Base-by-base conservation (phyloP, 1,140 invertebrate genomes). In the Halictus rubicundus region DNA sequence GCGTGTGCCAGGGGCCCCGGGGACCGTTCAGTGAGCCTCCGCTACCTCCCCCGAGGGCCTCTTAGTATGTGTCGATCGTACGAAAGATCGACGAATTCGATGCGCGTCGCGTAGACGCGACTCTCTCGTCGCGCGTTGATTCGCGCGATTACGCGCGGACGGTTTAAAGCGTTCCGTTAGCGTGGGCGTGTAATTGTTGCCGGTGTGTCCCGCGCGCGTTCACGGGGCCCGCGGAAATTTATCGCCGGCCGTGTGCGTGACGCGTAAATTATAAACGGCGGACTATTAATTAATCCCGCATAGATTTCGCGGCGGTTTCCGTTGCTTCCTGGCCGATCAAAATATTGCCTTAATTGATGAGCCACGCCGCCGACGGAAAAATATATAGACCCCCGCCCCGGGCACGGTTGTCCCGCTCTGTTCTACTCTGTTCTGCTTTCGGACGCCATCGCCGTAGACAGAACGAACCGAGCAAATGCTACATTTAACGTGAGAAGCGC, bases 51-150 rank as follows among this genome's bases (percentile, higher is more conserved):
- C 21, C 64, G 60, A 10, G 61, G 19, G 25, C 74, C 68, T 49
- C 65, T 91, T 90, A 88, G 84, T 90, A 91, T 91, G 88, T 84
- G 76, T 69, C 46, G 19, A n/a, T n/a, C 37, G 75, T 81, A 3
- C 77, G 49, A 14, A 7, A 21, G 46, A 68, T 52, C 64, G 59
- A 57, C 68, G 66, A 49, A 71, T 80, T 84, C 72, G 78, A 85
- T 77, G 82, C 59, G 52, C 68, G 57, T 80, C 82, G 80, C 74
- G 76, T 60, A 52, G 57, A 59, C 57, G 12, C 57, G 25, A 12
- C 42, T 46, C 42, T 46, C 42, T 46, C 59, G 52, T 61, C 52
- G 76, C 82, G 80, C 74, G 76, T 54, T 25, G 57, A 52, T 49
- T 12, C 49, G 37, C 19, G 37, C 59, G 64, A 69, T 72, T 59